Evolutionary conservation across 2,888 invertebrate species (phyloP).

Genomic region (Dasypogon diadema): DNA sequence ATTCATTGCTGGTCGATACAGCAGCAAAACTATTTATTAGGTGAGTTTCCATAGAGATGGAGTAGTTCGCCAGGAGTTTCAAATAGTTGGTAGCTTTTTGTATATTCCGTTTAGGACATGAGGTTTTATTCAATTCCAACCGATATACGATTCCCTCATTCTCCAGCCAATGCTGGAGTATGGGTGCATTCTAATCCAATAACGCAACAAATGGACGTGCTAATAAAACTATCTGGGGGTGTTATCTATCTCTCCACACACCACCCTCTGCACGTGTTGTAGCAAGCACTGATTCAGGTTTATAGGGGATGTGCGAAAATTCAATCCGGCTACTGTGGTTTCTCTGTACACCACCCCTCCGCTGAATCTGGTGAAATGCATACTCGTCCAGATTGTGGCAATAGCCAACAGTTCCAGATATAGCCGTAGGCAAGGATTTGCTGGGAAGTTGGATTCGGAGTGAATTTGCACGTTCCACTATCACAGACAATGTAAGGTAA

Average conservation of each 20-base stretch:
- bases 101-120: no score
- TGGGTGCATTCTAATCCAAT: conserved; percentile 41
- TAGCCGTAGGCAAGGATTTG: background rate
- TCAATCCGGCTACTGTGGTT: conserved; percentile 43
- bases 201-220: conserved; percentile 43
- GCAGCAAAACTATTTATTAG: no score
- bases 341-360: conserved; percentile 13
- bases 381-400: background rate
- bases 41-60: no score
- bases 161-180: conserved; percentile 13
- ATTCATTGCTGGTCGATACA: no score
- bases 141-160: background rate
- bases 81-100: no score
- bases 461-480: background rate
- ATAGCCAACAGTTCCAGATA: background rate
- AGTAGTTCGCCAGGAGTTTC: no score
- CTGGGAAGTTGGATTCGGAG: background rate
- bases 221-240: conserved; percentile 26
- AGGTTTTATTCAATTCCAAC: no score
- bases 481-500: conserved; percentile 5
- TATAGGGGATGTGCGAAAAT: conserved; percentile 21
- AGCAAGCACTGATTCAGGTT: background rate
- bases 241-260: background rate
- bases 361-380: conserved; percentile 17
- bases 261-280: background rate